Conservation (phyloP, 2,113 vertebrate species). For the Lontra canadensis region DNA sequence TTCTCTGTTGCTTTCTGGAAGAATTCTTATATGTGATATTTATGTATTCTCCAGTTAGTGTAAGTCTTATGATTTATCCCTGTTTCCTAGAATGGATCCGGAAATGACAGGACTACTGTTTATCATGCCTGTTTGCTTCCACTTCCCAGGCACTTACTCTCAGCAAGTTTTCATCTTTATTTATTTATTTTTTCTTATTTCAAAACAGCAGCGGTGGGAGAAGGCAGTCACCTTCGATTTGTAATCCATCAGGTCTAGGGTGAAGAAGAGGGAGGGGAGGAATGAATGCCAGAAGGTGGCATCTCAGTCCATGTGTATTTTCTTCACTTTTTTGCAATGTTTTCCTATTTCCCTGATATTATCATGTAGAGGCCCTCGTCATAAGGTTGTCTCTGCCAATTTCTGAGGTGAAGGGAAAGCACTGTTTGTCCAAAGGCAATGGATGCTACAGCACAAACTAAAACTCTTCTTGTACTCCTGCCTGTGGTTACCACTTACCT, state of each 20-base stretch:
- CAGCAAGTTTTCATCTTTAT: neutral
- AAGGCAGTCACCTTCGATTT: neutral
- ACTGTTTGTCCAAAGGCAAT: neutral
- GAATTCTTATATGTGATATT: neutral
- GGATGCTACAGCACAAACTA: neutral
- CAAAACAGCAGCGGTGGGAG: neutral
- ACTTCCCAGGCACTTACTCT: neutral
- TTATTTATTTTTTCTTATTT: neutral
- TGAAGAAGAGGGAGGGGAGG: neutral
- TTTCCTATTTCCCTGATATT: neutral
- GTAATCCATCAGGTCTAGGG: neutral
- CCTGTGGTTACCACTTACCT: neutral
- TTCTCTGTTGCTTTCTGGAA: neutral
- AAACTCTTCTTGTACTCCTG: neutral
- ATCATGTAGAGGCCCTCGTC: neutral
- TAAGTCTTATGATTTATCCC: neutral
- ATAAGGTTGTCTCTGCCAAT: neutral
- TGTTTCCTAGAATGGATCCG: neutral
- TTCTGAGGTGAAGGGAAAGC: neutral
- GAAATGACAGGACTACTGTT: neutral
- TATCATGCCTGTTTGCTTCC: neutral
- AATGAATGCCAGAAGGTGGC: neutral
- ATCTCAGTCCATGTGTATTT: neutral
- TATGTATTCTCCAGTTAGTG: neutral
- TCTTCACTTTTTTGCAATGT: neutral